Conservation (phyloP, 2,888 invertebrate genomes). For the Seladonia tumulorum region DNA sequence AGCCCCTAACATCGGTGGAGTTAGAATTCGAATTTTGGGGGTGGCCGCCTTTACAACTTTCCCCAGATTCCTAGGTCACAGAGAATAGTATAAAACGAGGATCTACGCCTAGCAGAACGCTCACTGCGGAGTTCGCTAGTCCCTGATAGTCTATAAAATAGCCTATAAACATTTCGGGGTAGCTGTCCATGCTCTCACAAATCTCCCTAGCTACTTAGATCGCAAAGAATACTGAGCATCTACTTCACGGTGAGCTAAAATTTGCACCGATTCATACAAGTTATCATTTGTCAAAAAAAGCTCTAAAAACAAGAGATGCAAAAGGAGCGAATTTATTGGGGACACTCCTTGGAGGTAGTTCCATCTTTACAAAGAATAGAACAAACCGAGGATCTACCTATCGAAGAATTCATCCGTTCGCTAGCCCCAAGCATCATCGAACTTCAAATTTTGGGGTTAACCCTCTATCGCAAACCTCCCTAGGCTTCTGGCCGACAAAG, state of each 20-base stretch:
- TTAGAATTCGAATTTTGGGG: background rate
- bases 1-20: constrained; percentile 10
- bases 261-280: no score
- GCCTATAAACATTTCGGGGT: no score
- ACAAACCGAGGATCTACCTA: background rate
- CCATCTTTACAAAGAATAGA: background rate
- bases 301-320: no score
- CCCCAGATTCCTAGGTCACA: background rate
- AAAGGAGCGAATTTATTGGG: no score
- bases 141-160: no score
- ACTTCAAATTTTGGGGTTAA: background rate
- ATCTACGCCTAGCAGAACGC: background rate
- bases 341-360: no score
- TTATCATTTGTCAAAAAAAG: no score
- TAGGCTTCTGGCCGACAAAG: background rate
- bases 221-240: no score
- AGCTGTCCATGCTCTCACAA: background rate
- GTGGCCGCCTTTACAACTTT: background rate
- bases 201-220: background rate
- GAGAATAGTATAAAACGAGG: background rate
- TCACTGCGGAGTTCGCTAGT: background rate
- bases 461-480: background rate
- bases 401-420: no score
- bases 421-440: no score
- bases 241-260: no score